A percentile compares a stretch with the other conserved stretches of the same genome.
Evolutionary conservation across 2,888 invertebrate genomes (phyloP).

Genomic region (Ectobius pallidus): DNA sequence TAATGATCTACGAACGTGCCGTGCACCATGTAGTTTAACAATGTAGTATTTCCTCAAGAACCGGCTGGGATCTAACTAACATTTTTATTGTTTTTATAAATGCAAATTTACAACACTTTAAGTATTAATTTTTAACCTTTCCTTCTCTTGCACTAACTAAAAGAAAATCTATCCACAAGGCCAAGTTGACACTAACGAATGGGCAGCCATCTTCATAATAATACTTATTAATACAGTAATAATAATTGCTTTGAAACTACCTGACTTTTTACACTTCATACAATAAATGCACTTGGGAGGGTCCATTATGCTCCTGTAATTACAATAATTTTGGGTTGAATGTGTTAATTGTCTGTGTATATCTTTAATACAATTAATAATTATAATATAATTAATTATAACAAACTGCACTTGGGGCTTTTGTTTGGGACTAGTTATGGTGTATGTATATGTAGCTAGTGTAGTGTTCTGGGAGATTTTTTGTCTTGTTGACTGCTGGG

Average conservation of each 20-base stretch:
- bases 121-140: conserved; percentile 3
- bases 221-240: not conserved
- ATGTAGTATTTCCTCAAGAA: conserved; percentile 10
- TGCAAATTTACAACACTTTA: conserved; percentile 7
- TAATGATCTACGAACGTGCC: conserved; percentile 8
- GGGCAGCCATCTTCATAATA: conserved; percentile 12
- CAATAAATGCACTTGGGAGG: conserved; percentile 10
- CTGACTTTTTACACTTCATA: conserved; percentile 18
- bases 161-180: conserved; percentile 32
- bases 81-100: conserved; percentile 8
- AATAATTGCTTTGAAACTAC: conserved; percentile 29
- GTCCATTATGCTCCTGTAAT: conserved; percentile 24
- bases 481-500: conserved; percentile 21
- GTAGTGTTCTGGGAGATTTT: conserved; percentile 13
- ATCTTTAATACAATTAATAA: conserved; percentile 29
- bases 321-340: conserved; percentile 30
- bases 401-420: conserved; percentile 33
- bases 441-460: conserved; percentile 31
- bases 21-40: conserved; percentile 9
- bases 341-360: conserved; percentile 30
- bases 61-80: conserved; percentile 14
- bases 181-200: conserved; percentile 55
- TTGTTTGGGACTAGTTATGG: conserved; percentile 27
- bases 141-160: conserved; percentile 19
- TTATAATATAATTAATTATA: conserved; percentile 31